Base-by-base conservation (phyloP, 64 coral and sea anemone genomes). In the Exaiptasia diaphana region DNA sequence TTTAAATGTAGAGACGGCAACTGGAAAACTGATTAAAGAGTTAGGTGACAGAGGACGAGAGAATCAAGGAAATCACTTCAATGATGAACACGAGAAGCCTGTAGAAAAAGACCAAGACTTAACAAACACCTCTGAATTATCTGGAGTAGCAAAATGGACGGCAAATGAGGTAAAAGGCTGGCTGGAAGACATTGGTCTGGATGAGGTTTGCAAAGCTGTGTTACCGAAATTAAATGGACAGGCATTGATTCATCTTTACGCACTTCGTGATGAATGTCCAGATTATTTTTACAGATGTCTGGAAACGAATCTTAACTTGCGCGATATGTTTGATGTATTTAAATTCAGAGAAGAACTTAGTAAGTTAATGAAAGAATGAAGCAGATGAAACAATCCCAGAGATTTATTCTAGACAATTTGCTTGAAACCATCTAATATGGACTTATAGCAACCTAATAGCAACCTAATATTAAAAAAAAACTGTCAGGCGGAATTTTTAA, bases 21-120 rank as follows among this genome's bases (percentile, higher is more conserved):
- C 55, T 0, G 52, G 78, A 5, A 83, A 89, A 58, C 86, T 93
- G 2, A 49, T 60, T 15, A 93, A 79, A 49, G 91, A 93, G 41
- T 41, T 93, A 0, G 91, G 91, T 22, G 5, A 1, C 3, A 42
- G 91, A 57, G 91, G 91, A 48, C 88, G 71, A 48, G 36, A 37
- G 1, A 54, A 56, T 59, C 9, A 55, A 18, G 52, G 25, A 23
- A 55, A 4, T 46, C 15, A 6, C 15, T 46, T 46, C 6, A 46
- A 15, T 46, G 43, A 8, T 15, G 43, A 46, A 15, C 43, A 46
- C 43, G 43, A 50, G 11, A 39, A 79, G 53, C 32, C 54, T n/a
- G 1, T 3, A 0, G 43, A 30, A 15, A 28, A 73, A 23, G 4
- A 22, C 18, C 55, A 44, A 50, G 32, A 33, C n/a, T n/a, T n/a